Evolutionary conservation across 2,113 vertebrate species (phyloP).

Genomic region (Heloderma charlesbogerti): DNA sequence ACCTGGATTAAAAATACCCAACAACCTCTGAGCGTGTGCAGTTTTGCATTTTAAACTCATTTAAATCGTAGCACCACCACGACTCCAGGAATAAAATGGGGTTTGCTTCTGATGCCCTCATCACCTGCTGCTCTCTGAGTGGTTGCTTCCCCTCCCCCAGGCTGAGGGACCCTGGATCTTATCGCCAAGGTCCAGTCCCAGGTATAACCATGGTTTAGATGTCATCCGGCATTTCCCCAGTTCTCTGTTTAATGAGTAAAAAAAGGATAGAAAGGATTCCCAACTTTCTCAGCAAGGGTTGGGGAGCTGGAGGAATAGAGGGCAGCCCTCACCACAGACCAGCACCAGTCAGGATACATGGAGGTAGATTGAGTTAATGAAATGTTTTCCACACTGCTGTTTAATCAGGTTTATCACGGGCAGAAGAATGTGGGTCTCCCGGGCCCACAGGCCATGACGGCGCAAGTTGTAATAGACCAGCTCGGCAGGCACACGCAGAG

Average conservation of each 20-base stretch:
- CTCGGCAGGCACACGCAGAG: constrained; percentile 54
- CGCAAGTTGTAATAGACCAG: constrained; percentile 49
- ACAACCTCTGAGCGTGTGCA: too few relatives aligned
- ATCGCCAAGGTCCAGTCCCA: background rate
- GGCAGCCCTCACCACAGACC: constrained; percentile 34
- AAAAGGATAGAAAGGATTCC: background rate
- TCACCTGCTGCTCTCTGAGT: too few relatives aligned
- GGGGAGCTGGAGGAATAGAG: constrained; percentile 36
- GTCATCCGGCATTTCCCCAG: constrained; percentile 1
- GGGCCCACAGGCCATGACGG: constrained; percentile 58
- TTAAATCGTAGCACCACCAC: too few relatives aligned
- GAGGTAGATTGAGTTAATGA: constrained; percentile 67
- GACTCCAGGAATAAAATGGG: too few relatives aligned
- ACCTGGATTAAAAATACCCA: too few relatives aligned
- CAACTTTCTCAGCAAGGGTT: constrained; percentile 26
- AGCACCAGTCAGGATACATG: constrained; percentile 51
- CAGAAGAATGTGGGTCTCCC: constrained; percentile 48
- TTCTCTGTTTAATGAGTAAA: background rate
- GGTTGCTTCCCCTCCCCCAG: too few relatives aligned
- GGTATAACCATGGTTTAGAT: background rate
- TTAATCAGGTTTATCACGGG: constrained; percentile 68
- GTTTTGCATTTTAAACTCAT: too few relatives aligned
- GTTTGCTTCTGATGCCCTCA: too few relatives aligned
- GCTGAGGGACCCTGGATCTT: too few relatives aligned
- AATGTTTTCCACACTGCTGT: constrained; percentile 60